Conservation (phyloP, 35 echinoderm and acorn worm species). For the Ptychodera flava region DNA sequence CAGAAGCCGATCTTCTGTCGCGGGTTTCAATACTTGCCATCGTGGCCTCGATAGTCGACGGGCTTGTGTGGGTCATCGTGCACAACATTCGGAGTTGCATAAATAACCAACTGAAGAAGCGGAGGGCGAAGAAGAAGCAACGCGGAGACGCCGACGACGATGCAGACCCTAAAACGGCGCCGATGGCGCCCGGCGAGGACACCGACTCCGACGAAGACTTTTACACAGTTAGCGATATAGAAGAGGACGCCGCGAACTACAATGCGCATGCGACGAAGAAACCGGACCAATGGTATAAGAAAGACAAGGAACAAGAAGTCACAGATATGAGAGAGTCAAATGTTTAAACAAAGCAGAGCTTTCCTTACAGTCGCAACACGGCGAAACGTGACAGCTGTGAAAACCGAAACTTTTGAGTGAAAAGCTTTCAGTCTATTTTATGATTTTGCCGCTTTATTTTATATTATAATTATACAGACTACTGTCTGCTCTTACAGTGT, state of each 20-base stretch:
- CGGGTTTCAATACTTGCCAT: slow-evolving; percentile 20
- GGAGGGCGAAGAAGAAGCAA: not conserved
- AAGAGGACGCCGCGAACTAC: no score
- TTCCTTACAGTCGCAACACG: no score
- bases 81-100: not conserved
- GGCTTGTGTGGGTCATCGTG: not conserved
- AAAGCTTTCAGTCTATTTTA: no score
- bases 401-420: no score
- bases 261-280: not conserved
- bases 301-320: not conserved
- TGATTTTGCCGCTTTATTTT: no score
- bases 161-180: not conserved
- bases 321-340: not conserved
- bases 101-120: not conserved
- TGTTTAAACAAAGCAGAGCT: not conserved
- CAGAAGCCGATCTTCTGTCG: slow-evolving; percentile 90
- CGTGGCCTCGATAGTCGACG: not conserved
- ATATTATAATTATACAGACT: no score
- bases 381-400: no score
- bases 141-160: not conserved
- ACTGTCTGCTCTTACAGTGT: no score
- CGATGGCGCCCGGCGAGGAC: no score
- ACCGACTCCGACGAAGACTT: not conserved
- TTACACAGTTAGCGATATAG: not conserved
- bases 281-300: not conserved